Evolutionary conservation across 2,113 vertebrate genomes (phyloP), one percentile per base, ranked within the genome.

Genomic region (Sarotherodon lohbergeri): DNA sequence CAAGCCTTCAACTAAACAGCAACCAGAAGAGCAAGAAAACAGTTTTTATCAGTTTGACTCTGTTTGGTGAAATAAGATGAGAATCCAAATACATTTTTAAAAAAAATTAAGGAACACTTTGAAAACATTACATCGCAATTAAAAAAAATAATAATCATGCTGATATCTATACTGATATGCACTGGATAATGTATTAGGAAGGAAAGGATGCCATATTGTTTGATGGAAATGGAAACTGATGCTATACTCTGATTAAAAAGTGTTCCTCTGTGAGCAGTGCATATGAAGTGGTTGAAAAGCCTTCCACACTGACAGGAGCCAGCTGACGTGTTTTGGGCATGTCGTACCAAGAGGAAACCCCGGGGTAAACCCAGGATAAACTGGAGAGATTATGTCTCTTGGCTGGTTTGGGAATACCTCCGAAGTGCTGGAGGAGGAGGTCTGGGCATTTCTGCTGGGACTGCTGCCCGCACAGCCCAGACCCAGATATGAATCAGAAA

Each of bases 61-160:
- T 1, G 22, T 73, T 73, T 24, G n/a, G 13, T 46, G 39, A 27
- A 73, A 41, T 9, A 41, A n/a, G 12, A 71, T 24, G 39, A 71
- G 7, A 43, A 71, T 43, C 4, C 0, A 71, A 73, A 73, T 73
- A 73, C 19, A 63, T 4, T 12, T 17, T 32, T 1, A 17, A 36
- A 63, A 63, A 16, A 34, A n/a, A 32, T 63, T n/a, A 36, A 63
- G 17, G 0, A 36, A 66, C 32, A n/a, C 32, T 36, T 36, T n/a
- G 0, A n/a, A 66, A 66, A 36, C 17, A n/a, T 12, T 32, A 63
- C 59, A 0, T 36, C 2, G 0, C 32, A 63, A 36, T 63, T 10
- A 0, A 0, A 55, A 55, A 55, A 2, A 56, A 10, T 6, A 46
- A 7, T 4, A 48, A 1, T 0, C 59, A 36, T 5, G 9, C 32